Percentiles rank a stretch among this genome's conserved stretches.
Conservation (phyloP, 1,140 invertebrate genomes). For the Spodoptera frugiperda region DNA sequence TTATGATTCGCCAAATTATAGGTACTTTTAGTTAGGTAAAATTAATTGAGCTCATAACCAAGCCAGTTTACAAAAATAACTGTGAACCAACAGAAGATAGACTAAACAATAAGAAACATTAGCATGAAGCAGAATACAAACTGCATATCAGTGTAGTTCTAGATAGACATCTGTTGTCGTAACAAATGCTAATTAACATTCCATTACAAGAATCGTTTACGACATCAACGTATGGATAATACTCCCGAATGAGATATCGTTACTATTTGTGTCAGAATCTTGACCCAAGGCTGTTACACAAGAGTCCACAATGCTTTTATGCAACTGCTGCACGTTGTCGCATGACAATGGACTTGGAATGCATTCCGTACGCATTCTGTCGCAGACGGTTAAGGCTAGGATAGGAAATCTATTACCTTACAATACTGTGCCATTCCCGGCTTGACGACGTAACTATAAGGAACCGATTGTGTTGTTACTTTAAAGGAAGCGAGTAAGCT, state of each 20-base stretch:
- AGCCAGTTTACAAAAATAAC: too few relatives aligned
- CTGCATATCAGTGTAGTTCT: neutral
- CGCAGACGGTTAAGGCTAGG: slow-evolving; percentile 43
- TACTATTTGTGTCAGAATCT: slow-evolving; percentile 61
- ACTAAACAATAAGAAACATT: neutral
- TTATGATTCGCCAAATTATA: too few relatives aligned
- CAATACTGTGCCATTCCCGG: slow-evolving; percentile 33
- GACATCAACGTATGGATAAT: slow-evolving; percentile 48
- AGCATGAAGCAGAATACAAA: slow-evolving; percentile 1
- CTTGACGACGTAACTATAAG: slow-evolving; percentile 36
- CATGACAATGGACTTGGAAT: slow-evolving; percentile 81
- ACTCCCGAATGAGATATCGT: slow-evolving; percentile 56
- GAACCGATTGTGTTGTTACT: slow-evolving; percentile 28
- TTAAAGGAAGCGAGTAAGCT: neutral
- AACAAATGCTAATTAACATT: slow-evolving; percentile 42
- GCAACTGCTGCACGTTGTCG: slow-evolving; percentile 66
- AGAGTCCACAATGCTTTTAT: slow-evolving; percentile 64
- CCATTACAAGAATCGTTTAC: slow-evolving; percentile 35
- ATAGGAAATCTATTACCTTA: slow-evolving; percentile 47
- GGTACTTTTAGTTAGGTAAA: too few relatives aligned
- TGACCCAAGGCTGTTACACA: slow-evolving; percentile 64
- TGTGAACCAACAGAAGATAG: neutral
- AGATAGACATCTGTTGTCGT: slow-evolving; percentile 36
- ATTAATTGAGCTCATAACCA: too few relatives aligned
- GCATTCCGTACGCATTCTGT: slow-evolving; percentile 64